phyloP scores from a whole-genome alignment of 2,888 invertebrate species.

The Metopia argyrocephala region DNA sequence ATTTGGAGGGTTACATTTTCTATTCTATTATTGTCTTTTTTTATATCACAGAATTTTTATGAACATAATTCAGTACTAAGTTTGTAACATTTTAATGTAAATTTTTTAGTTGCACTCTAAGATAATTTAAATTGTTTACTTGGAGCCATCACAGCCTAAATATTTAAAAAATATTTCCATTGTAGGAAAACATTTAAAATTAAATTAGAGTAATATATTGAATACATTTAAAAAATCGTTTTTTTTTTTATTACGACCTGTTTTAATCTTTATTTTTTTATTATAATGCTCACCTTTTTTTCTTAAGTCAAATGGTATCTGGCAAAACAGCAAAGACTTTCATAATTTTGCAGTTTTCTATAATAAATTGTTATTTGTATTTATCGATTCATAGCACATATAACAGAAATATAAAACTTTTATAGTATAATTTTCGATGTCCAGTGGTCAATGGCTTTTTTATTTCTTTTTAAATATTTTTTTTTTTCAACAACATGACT shows the following conservation, averaged over 20 bases:
- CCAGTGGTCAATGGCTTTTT: slow-evolving; percentile 44
- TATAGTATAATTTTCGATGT: background rate
- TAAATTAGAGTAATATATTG: too few relatives aligned
- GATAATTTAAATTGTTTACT: too few relatives aligned
- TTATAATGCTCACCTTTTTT: background rate
- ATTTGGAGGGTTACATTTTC: too few relatives aligned
- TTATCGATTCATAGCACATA: slow-evolving; percentile 48
- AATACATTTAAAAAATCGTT: background rate
- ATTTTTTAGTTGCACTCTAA: too few relatives aligned
- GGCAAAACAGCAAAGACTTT: background rate
- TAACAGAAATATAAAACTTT: background rate
- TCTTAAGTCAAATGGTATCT: background rate
- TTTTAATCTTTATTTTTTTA: background rate
- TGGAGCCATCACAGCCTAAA: too few relatives aligned
- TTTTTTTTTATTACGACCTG: background rate
- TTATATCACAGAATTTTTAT: too few relatives aligned
- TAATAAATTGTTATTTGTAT: slow-evolving; percentile 32
- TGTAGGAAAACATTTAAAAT: too few relatives aligned
- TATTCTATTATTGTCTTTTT: too few relatives aligned
- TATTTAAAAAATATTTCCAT: too few relatives aligned
- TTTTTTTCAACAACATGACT: slow-evolving; percentile 13
- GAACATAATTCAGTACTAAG: too few relatives aligned
- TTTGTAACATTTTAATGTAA: too few relatives aligned
- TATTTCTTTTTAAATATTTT: background rate
- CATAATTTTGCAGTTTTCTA: slow-evolving; percentile 1